phyloP scores from a whole-genome alignment of 1,140 invertebrate species.

The Eubasilissa regina region DNA sequence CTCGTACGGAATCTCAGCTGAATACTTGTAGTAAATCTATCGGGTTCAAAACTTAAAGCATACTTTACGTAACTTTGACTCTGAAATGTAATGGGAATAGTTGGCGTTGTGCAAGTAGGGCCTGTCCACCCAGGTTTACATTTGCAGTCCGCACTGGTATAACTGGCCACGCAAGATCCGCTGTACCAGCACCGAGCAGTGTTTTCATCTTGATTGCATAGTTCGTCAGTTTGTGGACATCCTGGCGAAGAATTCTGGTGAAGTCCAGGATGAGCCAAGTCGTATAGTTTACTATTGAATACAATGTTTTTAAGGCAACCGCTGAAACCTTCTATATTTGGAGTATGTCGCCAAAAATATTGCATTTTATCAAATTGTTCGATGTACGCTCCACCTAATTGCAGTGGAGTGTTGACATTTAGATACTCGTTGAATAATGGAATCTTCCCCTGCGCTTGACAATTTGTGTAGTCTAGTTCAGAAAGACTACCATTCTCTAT shows the following conservation, averaged over 20 bases:
- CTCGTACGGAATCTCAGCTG: constrained; percentile 94
- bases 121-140: constrained; percentile 95
- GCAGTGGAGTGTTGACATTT: constrained; percentile 79
- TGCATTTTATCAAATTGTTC: constrained; percentile 88
- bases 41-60: constrained; percentile 93
- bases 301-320: constrained; percentile 96
- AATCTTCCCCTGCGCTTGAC: constrained; percentile 75
- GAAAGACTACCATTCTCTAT: constrained; percentile 72
- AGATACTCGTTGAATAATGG: constrained; percentile 79
- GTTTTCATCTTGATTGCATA: constrained; percentile 86
- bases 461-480: constrained; percentile 74
- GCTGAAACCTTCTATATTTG: constrained; percentile 89
- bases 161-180: constrained; percentile 91
- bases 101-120: constrained; percentile 86
- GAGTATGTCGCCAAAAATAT: constrained; percentile 90
- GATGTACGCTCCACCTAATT: constrained; percentile 70
- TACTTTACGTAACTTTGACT: constrained; percentile 96
- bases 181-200: constrained; percentile 91
- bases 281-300: constrained; percentile 96
- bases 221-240: constrained; percentile 91
- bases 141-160: constrained; percentile 89
- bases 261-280: constrained; percentile 90
- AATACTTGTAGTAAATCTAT: constrained; percentile 93
- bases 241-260: constrained; percentile 87
- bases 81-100: constrained; percentile 90